Evolutionary conservation across 1,140 invertebrate genomes (phyloP).

Genomic region (Dolichoris vasculosae): DNA sequence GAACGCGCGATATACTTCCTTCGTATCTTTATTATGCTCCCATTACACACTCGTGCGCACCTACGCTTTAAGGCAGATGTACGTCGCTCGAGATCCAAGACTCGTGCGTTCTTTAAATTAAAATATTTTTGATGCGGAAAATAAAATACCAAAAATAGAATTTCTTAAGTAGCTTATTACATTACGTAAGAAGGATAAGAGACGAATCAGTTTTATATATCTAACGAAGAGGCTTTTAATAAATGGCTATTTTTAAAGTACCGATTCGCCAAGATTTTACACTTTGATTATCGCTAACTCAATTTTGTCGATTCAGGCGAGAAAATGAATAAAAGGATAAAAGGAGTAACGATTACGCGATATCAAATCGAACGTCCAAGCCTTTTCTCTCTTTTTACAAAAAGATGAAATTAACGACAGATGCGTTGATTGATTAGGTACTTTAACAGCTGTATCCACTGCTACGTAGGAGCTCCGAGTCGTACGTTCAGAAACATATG

Average conservation of each 20-base stretch:
- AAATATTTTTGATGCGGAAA: not conserved
- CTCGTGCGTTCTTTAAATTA: not conserved
- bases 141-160: constrained; percentile 5
- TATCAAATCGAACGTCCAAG: no score
- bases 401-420: no score
- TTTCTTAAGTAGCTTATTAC: not conserved
- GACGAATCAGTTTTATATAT: not conserved
- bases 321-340: no score
- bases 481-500: not conserved
- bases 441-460: no score
- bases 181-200: not conserved
- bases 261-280: not conserved
- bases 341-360: no score
- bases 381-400: no score
- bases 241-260: not conserved
- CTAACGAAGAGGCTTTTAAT: not conserved
- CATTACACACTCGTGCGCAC: not conserved
- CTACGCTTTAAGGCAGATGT: not conserved
- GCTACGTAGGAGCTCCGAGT: no score
- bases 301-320: not conserved
- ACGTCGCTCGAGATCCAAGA: not conserved
- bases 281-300: not conserved
- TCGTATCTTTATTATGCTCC: constrained; percentile 11
- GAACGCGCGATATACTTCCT: not conserved
- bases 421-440: no score